A percentile compares a stretch with the other conserved stretches of the same genome.
phyloP scores from a whole-genome alignment of 2,797 vertebrate species.

The Crenuchus spilurus region DNA sequence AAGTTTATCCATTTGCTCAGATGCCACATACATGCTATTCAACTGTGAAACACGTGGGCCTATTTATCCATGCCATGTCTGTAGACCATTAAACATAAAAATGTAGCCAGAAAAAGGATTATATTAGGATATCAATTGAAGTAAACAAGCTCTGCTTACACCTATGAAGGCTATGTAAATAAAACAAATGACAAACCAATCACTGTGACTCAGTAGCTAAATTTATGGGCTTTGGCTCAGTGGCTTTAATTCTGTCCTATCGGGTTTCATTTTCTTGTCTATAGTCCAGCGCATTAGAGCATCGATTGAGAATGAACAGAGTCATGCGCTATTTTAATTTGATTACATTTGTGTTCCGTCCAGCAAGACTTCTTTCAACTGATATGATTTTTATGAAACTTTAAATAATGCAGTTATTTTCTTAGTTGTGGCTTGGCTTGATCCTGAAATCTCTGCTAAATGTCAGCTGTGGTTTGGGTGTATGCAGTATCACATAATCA shows the following conservation, averaged over 20 bases:
- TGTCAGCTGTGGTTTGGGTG: slow-evolving; percentile 1
- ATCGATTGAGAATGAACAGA: slow-evolving; percentile 52
- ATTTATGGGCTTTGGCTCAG: slow-evolving; percentile 40
- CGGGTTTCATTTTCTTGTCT: slow-evolving; percentile 56
- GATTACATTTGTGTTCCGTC: slow-evolving; percentile 47
- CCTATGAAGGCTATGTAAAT: slow-evolving; percentile 34
- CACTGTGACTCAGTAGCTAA: slow-evolving; percentile 28
- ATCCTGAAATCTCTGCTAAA: neutral
- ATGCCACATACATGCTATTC: neutral
- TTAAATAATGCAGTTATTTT: slow-evolving; percentile 18
- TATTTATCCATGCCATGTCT: neutral
- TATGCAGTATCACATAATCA: slow-evolving; percentile 4
- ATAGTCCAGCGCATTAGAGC: slow-evolving; percentile 49
- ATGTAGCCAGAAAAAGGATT: slow-evolving; percentile 10
- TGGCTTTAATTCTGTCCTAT: slow-evolving; percentile 44
- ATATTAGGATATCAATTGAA: slow-evolving; percentile 11
- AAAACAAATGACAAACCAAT: slow-evolving; percentile 41
- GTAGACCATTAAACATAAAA: slow-evolving; percentile 2
- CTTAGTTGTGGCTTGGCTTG: neutral
- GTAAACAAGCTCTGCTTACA: slow-evolving; percentile 22
- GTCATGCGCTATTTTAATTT: slow-evolving; percentile 53
- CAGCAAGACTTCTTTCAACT: slow-evolving; percentile 30
- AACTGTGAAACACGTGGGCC: neutral
- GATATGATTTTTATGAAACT: slow-evolving; percentile 37
- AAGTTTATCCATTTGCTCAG: neutral